phyloP scores from a whole-genome alignment of 1,140 invertebrate species.

The Brachionus rubens region DNA sequence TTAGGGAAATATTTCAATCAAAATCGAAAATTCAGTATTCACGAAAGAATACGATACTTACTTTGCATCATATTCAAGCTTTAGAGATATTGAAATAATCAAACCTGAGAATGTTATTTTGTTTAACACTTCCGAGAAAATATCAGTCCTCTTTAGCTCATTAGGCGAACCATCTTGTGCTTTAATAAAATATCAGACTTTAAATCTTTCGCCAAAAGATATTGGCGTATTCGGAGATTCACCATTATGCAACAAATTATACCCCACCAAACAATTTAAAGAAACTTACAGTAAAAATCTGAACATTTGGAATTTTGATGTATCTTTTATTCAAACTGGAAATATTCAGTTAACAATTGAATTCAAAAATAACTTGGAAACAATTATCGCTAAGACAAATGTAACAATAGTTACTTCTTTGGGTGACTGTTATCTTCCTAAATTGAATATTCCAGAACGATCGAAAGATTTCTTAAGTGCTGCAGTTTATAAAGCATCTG shows the following conservation, averaged over 20 bases:
- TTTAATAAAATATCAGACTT: no score
- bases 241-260: background rate
- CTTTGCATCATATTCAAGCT: no score
- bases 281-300: background rate
- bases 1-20: no score
- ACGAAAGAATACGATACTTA: no score
- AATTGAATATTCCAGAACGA: background rate
- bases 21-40: no score
- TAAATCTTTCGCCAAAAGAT: no score
- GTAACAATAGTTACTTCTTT: background rate
- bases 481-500: background rate
- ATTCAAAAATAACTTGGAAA: background rate
- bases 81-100: no score
- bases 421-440: slow-evolving; percentile 6
- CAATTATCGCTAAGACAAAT: background rate
- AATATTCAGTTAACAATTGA: background rate
- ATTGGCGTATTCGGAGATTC: no score
- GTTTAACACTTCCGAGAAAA: no score
- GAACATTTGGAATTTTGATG: background rate
- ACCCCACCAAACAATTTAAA: background rate
- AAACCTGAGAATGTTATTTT: no score
- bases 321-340: background rate
- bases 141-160: no score
- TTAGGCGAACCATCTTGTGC: no score
- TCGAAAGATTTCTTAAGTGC: background rate